Conservation (phyloP, 2,113 vertebrate genomes). For the Mus pahari region DNA sequence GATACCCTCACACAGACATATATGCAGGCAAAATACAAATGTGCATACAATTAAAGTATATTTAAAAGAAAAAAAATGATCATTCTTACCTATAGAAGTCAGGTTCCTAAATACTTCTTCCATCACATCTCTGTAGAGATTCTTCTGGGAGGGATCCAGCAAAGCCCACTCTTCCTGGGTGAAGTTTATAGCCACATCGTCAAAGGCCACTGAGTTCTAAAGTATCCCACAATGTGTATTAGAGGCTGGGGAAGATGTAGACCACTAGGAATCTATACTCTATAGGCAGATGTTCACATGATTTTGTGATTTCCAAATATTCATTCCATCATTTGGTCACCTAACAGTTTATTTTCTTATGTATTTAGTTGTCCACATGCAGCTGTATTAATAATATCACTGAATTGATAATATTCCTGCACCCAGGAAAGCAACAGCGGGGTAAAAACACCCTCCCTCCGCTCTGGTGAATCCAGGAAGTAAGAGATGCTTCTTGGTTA, state of each 20-base stretch:
- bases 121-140: constrained; percentile 38
- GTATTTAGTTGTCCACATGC: not conserved
- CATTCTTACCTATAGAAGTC: constrained; percentile 23
- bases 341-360: not conserved
- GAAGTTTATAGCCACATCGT: constrained; percentile 42
- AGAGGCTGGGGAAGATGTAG: not conserved
- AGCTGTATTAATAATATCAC: not conserved
- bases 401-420: not conserved
- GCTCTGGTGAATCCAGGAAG: not conserved
- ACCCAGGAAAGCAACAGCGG: not conserved
- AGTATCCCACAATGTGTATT: not conserved
- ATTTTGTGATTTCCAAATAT: not conserved
- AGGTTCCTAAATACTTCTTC: constrained; percentile 18
- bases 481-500: not conserved
- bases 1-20: too few species aligned
- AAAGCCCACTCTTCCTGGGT: constrained; percentile 40
- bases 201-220: constrained; percentile 30
- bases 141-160: constrained; percentile 41
- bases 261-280: not conserved
- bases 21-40: too few species aligned
- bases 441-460: not conserved
- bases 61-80: not conserved
- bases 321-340: not conserved
- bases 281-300: not conserved
- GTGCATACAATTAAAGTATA: too few species aligned